These are phyloP conservation scores for Mythimna albipuncta DNA, from an alignment of 2,888 invertebrate species.

Conservation along the genomic window DNA sequence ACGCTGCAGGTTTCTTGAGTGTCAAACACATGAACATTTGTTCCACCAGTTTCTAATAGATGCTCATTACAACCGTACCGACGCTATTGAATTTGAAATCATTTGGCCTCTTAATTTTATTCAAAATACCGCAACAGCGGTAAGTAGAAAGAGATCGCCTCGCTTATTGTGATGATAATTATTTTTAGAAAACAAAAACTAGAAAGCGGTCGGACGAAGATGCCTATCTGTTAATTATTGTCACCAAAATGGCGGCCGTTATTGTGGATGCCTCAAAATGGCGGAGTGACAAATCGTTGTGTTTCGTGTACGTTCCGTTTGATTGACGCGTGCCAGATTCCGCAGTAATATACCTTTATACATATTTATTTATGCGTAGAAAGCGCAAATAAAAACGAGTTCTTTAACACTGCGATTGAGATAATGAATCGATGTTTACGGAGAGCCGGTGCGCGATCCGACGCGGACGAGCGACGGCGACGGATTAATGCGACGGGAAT, in stretches of 20 bases:
- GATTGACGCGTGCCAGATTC: slow-evolving; percentile 90
- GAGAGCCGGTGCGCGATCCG: slow-evolving; percentile 73
- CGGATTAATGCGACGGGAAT: slow-evolving; percentile 62
- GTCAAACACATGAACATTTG: slow-evolving; percentile 74
- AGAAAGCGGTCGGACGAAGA: slow-evolving; percentile 87
- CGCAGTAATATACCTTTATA: slow-evolving; percentile 84
- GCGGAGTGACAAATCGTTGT: slow-evolving; percentile 88
- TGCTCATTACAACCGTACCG: slow-evolving; percentile 78
- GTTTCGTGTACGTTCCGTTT: slow-evolving; percentile 86
- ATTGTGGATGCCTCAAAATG: slow-evolving; percentile 87
- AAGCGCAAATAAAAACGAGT: slow-evolving; percentile 89
- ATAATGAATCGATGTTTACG: slow-evolving; percentile 84
- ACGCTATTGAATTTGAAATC: slow-evolving; percentile 81
- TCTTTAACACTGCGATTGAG: slow-evolving; percentile 83
- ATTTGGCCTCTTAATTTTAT: slow-evolving; percentile 86
- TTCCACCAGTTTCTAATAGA: slow-evolving; percentile 81
- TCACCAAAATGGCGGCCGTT: slow-evolving; percentile 88
- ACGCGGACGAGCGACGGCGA: slow-evolving; percentile 61
- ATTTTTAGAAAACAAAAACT: slow-evolving; percentile 89
- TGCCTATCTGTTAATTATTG: slow-evolving; percentile 90
- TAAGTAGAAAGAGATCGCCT: slow-evolving; percentile 88
- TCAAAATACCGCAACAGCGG: slow-evolving; percentile 89
- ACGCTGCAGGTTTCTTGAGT: slow-evolving; percentile 49
- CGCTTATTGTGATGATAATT: slow-evolving; percentile 90
- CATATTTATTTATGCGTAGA: slow-evolving; percentile 89